Base-by-base conservation (phyloP, 37 sponge, comb jelly and placozoan species). In the Spongilla lacustris region DNA sequence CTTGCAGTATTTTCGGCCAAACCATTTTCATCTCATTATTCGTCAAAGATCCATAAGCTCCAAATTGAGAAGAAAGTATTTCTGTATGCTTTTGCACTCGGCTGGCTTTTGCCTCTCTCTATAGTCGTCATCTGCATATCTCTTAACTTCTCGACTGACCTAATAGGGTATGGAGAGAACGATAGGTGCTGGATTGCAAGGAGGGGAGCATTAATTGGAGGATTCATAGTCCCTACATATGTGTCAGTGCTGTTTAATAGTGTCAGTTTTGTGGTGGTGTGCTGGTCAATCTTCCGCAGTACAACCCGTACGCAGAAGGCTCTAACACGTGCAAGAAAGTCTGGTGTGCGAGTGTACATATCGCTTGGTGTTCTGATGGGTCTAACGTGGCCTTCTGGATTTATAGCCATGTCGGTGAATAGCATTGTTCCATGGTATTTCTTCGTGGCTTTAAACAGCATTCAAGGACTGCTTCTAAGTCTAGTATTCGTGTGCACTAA, bases 381-480 rank as follows among this genome's bases (percentile, higher is more conserved):
- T 2, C 32, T 81, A 25, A 85, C 87, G 38, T 91, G 91, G 91
- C 24, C 82, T 31, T 91, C 86, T 82, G 91, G 91, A 0, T 82
- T 86, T 68, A 12, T 86, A 2, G 87, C 91, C 32, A 75, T 91
- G 37, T 30, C 82, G 2, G 66, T 67, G 34, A 46, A 41, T 22
- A 68, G 36, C 2, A 75, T 26, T 32, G 86, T 87, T 87, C 70
- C 83, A 0, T 87, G 88, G 88, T 91, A 91, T 77, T 34, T 72
- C 33, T 91, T 91, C 74, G 83, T 91, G 38, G 75, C 87, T 67
- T 49, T 91, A 78, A 91, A 82, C 79, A 83, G 77, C 77, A 83
- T 79, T 35, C 91, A 86, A 27, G 91, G 86, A 27, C 48, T 91
- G 50, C 13, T 50, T 17, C 46, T 91, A 1, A 77, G 70, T 23